Percentiles rank a stretch among this genome's conserved stretches.
These are phyloP conservation scores for Lepidocyrtinus sp. DNA, from an alignment of 2,888 invertebrate genomes.

Conservation along the genomic window DNA sequence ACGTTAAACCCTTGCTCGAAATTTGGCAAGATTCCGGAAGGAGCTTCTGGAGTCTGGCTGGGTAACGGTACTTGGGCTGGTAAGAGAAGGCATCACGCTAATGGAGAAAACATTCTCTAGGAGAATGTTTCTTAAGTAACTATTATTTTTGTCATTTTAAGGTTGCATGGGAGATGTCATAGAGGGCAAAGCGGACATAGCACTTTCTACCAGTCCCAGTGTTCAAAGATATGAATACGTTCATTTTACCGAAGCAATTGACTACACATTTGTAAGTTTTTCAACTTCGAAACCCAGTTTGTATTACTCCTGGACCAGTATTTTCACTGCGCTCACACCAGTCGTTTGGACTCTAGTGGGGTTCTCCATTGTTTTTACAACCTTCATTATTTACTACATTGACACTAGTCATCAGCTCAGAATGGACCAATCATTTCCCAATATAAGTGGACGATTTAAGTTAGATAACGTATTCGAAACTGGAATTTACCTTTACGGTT, in stretches of 20 bases:
- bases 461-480: not conserved
- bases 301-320: not conserved
- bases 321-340: slow-evolving; percentile 8
- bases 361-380: not conserved
- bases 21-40: slow-evolving; percentile 23
- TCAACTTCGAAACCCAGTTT: slow-evolving; percentile 4
- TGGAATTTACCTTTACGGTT: slow-evolving; percentile 5
- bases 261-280: not conserved
- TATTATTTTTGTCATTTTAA: not conserved
- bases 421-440: too few relatives aligned
- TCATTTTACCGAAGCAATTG: not conserved
- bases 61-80: slow-evolving; percentile 25
- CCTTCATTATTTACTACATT: not conserved
- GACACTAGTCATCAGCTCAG: not conserved
- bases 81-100: not conserved
- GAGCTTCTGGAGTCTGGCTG: not conserved
- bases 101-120: not conserved
- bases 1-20: slow-evolving; percentile 4
- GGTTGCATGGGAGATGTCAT: slow-evolving; percentile 21
- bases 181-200: not conserved
- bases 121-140: not conserved
- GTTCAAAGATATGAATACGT: not conserved
- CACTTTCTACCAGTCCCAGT: not conserved
- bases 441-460: too few relatives aligned
- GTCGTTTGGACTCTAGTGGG: not conserved